A percentile compares a stretch with the other conserved stretches of the same genome.
These are phyloP conservation scores for Tinamus guttatus DNA, from an alignment of 2,113 vertebrate genomes.

Conservation along the genomic window DNA sequence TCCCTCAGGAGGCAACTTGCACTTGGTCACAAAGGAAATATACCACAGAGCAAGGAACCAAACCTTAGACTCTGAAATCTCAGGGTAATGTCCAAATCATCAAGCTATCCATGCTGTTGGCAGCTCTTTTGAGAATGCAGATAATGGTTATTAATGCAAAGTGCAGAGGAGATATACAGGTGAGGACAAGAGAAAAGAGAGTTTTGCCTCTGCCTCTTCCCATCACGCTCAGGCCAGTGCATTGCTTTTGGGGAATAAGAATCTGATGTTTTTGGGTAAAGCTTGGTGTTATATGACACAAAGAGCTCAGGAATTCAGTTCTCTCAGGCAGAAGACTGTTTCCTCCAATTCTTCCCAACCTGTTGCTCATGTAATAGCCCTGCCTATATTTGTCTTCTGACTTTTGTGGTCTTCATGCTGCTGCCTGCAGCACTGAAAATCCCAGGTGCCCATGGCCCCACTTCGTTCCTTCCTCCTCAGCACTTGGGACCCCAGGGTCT, in stretches of 20 bases:
- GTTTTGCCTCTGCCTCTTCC: neutral
- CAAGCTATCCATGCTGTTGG: neutral
- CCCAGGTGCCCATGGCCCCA: neutral
- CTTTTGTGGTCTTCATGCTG: neutral
- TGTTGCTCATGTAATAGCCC: neutral
- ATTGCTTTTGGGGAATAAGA: neutral
- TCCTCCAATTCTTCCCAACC: neutral
- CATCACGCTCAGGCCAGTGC: neutral
- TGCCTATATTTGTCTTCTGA: neutral
- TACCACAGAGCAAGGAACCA: neutral
- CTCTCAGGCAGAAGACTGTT: neutral
- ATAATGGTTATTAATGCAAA: neutral
- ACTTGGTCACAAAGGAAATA: neutral
- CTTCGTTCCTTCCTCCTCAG: neutral
- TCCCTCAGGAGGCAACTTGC: constrained; percentile 3
- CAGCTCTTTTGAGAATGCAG: neutral
- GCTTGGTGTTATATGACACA: neutral
- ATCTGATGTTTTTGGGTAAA: neutral
- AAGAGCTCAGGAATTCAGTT: neutral
- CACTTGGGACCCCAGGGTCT: neutral
- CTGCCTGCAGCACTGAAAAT: neutral
- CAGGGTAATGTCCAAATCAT: neutral
- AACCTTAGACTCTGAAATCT: neutral
- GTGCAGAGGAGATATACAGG: neutral
- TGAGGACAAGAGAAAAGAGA: neutral